Percentiles rank a stretch among this genome's conserved stretches.
phyloP scores from a whole-genome alignment of 1,140 invertebrate species.

The Pentalonia nigronervosa region DNA sequence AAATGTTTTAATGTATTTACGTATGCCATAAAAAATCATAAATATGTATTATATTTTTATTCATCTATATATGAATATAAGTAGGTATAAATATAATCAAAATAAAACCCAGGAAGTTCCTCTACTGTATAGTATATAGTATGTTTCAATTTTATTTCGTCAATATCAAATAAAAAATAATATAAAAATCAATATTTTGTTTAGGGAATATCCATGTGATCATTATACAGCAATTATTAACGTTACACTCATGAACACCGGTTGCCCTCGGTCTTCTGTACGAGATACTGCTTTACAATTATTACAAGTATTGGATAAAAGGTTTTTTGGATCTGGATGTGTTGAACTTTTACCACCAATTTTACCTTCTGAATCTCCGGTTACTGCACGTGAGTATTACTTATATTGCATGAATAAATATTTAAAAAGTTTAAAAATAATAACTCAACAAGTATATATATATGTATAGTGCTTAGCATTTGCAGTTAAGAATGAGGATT shows the following conservation, averaged over 20 bases:
- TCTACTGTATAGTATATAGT: too few species aligned
- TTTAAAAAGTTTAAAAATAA: background rate
- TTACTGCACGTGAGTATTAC: conserved; percentile 70
- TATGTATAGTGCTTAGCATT: background rate
- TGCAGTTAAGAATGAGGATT: background rate
- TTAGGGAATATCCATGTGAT: conserved; percentile 97
- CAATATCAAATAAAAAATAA: too few species aligned
- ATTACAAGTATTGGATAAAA: conserved; percentile 90
- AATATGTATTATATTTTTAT: too few species aligned
- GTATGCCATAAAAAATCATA: background rate
- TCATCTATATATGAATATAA: too few species aligned
- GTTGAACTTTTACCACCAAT: conserved; percentile 71
- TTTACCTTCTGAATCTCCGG: conserved; percentile 65
- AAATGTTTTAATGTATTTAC: background rate
- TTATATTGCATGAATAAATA: background rate
- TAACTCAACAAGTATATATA: background rate
- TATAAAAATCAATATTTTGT: conserved; percentile 61
- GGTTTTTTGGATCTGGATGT: conserved; percentile 91
- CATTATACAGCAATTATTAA: conserved; percentile 98
- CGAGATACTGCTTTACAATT: conserved; percentile 93
- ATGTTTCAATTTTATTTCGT: too few species aligned
- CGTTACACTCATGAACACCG: conserved; percentile 94
- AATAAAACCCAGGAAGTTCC: too few species aligned
- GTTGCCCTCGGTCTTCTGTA: conserved; percentile 87
- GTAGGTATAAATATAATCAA: too few species aligned